Percentiles rank a stretch among this genome's conserved stretches.
phyloP scores from a whole-genome alignment of 2,797 vertebrate genomes.

The Ctenosaura bakeri region DNA sequence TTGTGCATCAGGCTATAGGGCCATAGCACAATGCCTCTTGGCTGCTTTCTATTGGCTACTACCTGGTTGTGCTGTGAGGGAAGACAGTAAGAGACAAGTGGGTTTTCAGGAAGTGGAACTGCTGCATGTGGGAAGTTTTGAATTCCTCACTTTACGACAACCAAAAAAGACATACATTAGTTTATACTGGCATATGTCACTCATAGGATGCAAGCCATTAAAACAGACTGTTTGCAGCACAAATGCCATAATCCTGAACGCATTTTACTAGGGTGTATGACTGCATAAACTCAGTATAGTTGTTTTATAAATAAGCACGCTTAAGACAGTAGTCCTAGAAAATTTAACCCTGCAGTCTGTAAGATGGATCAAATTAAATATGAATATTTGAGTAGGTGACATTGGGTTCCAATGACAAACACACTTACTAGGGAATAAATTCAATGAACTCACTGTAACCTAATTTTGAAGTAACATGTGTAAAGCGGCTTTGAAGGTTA shows the following conservation, averaged over 20 bases:
- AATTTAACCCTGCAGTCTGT: conserved; percentile 1
- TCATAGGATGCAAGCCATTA: background rate
- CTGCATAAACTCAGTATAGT: background rate
- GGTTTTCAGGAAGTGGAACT: too few species aligned
- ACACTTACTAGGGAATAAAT: background rate
- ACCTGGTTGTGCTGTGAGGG: too few species aligned
- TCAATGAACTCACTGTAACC: background rate
- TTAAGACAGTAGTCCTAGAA: background rate
- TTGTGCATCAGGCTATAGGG: too few species aligned
- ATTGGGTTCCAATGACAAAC: background rate
- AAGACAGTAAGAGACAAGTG: too few species aligned
- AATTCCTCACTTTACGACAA: too few species aligned
- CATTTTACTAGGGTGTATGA: background rate
- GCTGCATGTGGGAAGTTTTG: too few species aligned
- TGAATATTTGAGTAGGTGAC: background rate
- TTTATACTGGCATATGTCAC: too few species aligned
- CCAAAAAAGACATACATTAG: too few species aligned
- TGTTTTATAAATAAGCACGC: background rate
- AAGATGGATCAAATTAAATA: background rate
- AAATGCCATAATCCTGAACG: conserved; percentile 1
- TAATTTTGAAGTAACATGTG: background rate
- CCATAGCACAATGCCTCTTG: too few species aligned
- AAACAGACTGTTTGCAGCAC: background rate
- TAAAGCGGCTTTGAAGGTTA: background rate
- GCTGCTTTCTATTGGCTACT: too few species aligned